Conservation (phyloP, 2,888 invertebrate species). For the Pocota personata region DNA sequence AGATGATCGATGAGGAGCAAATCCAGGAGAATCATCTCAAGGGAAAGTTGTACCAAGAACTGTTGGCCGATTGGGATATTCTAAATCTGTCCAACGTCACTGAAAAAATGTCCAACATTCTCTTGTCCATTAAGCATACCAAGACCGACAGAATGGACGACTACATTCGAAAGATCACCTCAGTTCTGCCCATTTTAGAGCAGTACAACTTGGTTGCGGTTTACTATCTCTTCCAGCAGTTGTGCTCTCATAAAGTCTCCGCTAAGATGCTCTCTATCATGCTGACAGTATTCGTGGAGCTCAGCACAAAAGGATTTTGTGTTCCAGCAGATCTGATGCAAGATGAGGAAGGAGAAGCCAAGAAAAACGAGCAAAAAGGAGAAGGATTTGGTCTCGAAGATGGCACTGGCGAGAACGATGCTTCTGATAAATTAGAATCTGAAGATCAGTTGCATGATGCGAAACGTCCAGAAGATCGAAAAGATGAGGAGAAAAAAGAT, state of each 20-base stretch:
- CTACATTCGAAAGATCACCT: slow-evolving; percentile 76
- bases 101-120: slow-evolving; percentile 80
- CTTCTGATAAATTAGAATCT: slow-evolving; percentile 92
- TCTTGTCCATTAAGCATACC: slow-evolving; percentile 83
- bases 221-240: slow-evolving; percentile 90
- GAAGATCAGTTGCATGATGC: slow-evolving; percentile 97
- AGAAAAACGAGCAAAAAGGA: slow-evolving; percentile 84
- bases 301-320: slow-evolving; percentile 95
- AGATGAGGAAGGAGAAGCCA: slow-evolving; percentile 86
- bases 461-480: slow-evolving; percentile 87
- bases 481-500: slow-evolving; percentile 86
- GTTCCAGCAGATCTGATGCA: slow-evolving; percentile 93
- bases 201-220: slow-evolving; percentile 90
- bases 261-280: slow-evolving; percentile 93
- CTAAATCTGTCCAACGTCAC: slow-evolving; percentile 85
- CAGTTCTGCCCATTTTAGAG: slow-evolving; percentile 87
- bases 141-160: slow-evolving; percentile 75
- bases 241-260: slow-evolving; percentile 90
- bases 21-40: slow-evolving; percentile 88
- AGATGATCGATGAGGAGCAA: slow-evolving; percentile 76
- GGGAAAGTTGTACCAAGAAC: slow-evolving; percentile 85
- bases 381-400: slow-evolving; percentile 96
- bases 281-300: slow-evolving; percentile 92
- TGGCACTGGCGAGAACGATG: slow-evolving; percentile 93
- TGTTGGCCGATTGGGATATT: slow-evolving; percentile 85